These are phyloP conservation scores for Tichodroma muraria DNA, from an alignment of 2,113 vertebrate genomes.

Conservation along the genomic window DNA sequence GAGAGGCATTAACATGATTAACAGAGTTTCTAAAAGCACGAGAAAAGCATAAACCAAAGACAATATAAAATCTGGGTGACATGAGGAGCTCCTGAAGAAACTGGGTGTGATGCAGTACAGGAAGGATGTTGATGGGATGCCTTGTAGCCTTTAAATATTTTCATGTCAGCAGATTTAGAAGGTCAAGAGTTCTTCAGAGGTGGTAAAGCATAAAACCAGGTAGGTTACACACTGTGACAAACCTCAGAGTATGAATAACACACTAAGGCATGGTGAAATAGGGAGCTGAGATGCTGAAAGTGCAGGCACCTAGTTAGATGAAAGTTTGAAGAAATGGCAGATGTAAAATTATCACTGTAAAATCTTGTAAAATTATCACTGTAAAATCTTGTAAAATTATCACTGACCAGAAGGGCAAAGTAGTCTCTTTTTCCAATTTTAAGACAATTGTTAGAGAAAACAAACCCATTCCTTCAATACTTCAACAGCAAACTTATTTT, in stretches of 20 bases:
- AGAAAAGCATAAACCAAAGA: background rate
- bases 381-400: background rate
- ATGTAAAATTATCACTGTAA: background rate
- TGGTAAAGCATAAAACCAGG: background rate
- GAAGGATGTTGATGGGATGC: fast-evolving
- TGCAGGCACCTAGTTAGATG: background rate
- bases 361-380: background rate
- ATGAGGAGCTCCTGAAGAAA: background rate
- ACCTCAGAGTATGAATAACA: background rate
- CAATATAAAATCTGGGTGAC: background rate
- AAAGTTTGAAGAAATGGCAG: background rate
- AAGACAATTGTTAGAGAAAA: background rate
- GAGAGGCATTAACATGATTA: background rate
- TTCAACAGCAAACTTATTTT: background rate
- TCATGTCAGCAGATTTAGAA: background rate
- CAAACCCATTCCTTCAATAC: background rate
- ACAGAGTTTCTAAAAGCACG: background rate
- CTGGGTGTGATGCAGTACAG: background rate
- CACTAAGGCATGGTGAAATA: background rate
- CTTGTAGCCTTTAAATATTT: background rate
- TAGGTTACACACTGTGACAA: background rate
- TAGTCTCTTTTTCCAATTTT: background rate
- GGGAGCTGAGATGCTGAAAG: background rate
- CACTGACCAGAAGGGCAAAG: background rate
- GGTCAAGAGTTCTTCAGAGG: background rate